These are phyloP conservation scores for Brachyptera risi DNA, from an alignment of 2,888 invertebrate genomes.

Conservation along the genomic window DNA sequence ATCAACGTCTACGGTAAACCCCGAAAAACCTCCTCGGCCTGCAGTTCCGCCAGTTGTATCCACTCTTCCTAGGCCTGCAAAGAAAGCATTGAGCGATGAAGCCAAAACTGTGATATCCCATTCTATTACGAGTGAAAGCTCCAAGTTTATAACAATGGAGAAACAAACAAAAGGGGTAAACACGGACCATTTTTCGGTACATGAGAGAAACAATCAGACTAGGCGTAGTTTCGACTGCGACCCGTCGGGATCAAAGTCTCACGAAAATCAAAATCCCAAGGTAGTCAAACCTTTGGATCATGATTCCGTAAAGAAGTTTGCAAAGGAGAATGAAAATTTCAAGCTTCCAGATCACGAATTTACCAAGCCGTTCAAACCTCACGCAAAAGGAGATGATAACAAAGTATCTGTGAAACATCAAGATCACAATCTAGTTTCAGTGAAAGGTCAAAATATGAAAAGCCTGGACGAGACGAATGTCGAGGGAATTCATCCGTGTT, in stretches of 20 bases:
- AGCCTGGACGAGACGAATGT: too few relatives aligned
- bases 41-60: slow-evolving; percentile 51
- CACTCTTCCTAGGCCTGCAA: slow-evolving; percentile 58
- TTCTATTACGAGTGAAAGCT: too few relatives aligned
- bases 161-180: slow-evolving; percentile 24
- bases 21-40: slow-evolving; percentile 63
- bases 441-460: too few relatives aligned
- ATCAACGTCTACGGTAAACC: too few relatives aligned
- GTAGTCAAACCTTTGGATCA: not conserved
- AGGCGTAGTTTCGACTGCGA: slow-evolving; percentile 1
- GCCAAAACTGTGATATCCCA: slow-evolving; percentile 38
- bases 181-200: not conserved
- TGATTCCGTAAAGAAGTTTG: not conserved
- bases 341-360: not conserved
- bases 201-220: slow-evolving; percentile 1
- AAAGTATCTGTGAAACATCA: not conserved
- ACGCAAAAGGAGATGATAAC: not conserved
- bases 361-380: not conserved
- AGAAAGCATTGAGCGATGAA: slow-evolving; percentile 50
- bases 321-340: not conserved
- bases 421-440: too few relatives aligned
- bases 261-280: not conserved
- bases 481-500: not conserved
- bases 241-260: not conserved
- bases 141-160: too few relatives aligned